Evolutionary conservation across 1,140 invertebrate genomes (phyloP), one percentile per base, ranked within the genome.

Genomic region (Drosophila bipectinata): DNA sequence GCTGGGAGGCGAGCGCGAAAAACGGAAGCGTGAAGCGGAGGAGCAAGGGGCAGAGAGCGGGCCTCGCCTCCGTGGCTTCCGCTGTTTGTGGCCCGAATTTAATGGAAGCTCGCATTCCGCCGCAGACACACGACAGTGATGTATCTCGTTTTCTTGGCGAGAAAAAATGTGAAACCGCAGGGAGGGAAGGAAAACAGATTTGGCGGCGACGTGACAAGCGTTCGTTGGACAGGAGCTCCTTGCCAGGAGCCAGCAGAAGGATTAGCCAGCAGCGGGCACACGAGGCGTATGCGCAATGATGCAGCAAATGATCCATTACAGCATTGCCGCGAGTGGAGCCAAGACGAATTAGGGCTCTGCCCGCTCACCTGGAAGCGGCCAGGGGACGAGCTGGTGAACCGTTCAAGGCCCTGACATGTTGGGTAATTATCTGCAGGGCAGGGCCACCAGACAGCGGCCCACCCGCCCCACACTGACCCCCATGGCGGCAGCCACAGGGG

Each of bases 231-330:
- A 48, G 21, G 55, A 64, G 51, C 10, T 32, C 59, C 53, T 54
- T 34, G 63, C 51, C 56, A 47, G 15, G 54, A 53, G 44, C 41
- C 55, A 62, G 26, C 51, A 55, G 62, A 87, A 87, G 82, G 82
- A 87, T 87, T 85, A 87, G 81, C 74, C 9, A 41, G 9, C 57
- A 62, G 18, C 28, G 39, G 37, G 21, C 30, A 72, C 45, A 72
- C 69, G 52, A 47, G 69, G 74, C 78, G 71, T 82, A 85, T 76
- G 74, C 71, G 78, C 80, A 87, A 85, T 85, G 82, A 78, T 88
- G 82, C 74, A 79, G 75, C 69, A 85, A 85, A 85, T 82, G 66
- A 85, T 87, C 78, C 78, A 85, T 87, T 67, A 85, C 55, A 51
- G 55, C 54, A 55, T 30, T n/a, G 55, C 18, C 28, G 7, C 26